Conservation (phyloP, 2,888 invertebrate species). For the Neoaliturus tenellus region DNA sequence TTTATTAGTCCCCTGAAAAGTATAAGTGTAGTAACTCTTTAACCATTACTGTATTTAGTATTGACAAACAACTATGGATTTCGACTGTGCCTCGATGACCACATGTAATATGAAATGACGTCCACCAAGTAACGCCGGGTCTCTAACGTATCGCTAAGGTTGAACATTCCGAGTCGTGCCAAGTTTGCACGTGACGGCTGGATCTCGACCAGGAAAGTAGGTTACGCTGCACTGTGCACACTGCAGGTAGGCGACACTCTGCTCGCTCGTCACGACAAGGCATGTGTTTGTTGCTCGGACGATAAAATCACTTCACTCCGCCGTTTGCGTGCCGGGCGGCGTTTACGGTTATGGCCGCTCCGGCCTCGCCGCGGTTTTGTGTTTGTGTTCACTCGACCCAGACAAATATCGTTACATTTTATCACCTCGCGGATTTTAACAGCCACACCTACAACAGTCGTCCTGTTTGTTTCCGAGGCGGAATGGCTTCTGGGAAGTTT, state of each 20-base stretch:
- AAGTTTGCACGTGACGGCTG: too few species aligned
- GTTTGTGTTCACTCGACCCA: constrained; percentile 20
- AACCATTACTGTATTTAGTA: too few species aligned
- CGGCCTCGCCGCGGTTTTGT: background rate
- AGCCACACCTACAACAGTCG: background rate
- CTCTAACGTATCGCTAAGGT: too few species aligned
- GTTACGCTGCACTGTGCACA: too few species aligned
- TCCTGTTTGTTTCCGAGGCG: background rate
- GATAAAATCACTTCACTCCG: background rate
- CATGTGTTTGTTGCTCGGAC: background rate
- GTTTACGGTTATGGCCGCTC: constrained; percentile 9
- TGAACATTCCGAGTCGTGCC: too few species aligned
- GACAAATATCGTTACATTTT: constrained; percentile 18
- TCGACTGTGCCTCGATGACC: too few species aligned
- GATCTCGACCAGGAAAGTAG: too few species aligned
- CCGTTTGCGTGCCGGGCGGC: background rate
- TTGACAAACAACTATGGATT: too few species aligned
- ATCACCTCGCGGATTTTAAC: background rate
- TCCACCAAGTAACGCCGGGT: too few species aligned
- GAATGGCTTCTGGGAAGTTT: background rate
- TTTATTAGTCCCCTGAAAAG: too few species aligned
- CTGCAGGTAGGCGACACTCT: background rate
- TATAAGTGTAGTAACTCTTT: too few species aligned
- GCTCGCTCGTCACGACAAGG: background rate
- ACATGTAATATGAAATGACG: too few species aligned